These are phyloP conservation scores for Nansenia antarctica DNA, from an alignment of 2,113 vertebrate species.

Conservation along the genomic window DNA sequence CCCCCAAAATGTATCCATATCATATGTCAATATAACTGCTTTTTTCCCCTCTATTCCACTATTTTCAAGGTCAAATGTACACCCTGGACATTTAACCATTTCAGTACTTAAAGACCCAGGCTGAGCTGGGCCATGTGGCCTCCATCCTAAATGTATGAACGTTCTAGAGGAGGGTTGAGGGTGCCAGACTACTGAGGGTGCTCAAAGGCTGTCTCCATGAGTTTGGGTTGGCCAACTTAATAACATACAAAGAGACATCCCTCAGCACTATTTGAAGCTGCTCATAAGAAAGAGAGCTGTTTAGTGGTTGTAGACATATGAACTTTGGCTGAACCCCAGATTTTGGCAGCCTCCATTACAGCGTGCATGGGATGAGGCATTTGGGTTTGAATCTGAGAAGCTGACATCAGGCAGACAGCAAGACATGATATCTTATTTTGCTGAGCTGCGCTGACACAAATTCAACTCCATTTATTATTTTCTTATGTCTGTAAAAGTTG, in stretches of 20 bases:
- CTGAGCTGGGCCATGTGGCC: slow-evolving; percentile 36
- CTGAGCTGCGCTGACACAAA: slow-evolving; percentile 94
- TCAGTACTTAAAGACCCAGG: not conserved
- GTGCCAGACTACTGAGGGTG: slow-evolving; percentile 19
- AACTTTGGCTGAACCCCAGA: slow-evolving; percentile 92
- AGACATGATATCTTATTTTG: slow-evolving; percentile 99
- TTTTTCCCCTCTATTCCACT: too few relatives aligned
- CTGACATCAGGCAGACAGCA: slow-evolving; percentile 95
- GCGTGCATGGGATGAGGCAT: slow-evolving; percentile 87
- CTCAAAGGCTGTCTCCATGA: slow-evolving; percentile 31
- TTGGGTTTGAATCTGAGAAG: slow-evolving; percentile 87
- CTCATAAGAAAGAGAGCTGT: slow-evolving; percentile 53
- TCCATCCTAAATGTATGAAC: slow-evolving; percentile 23
- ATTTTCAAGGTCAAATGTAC: too few relatives aligned
- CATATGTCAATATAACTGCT: too few relatives aligned
- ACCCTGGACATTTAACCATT: not conserved
- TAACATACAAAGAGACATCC: slow-evolving; percentile 42
- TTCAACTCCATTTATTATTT: slow-evolving; percentile 92
- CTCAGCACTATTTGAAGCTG: slow-evolving; percentile 36
- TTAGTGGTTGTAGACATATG: slow-evolving; percentile 86
- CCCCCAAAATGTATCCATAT: too few relatives aligned
- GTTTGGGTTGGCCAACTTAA: slow-evolving; percentile 20
- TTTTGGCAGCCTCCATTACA: slow-evolving; percentile 84
- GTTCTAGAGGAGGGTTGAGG: not conserved
- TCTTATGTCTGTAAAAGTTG: slow-evolving; percentile 84